Conservation (phyloP, 2,888 invertebrate genomes). For the Drosophila tripunctata region DNA sequence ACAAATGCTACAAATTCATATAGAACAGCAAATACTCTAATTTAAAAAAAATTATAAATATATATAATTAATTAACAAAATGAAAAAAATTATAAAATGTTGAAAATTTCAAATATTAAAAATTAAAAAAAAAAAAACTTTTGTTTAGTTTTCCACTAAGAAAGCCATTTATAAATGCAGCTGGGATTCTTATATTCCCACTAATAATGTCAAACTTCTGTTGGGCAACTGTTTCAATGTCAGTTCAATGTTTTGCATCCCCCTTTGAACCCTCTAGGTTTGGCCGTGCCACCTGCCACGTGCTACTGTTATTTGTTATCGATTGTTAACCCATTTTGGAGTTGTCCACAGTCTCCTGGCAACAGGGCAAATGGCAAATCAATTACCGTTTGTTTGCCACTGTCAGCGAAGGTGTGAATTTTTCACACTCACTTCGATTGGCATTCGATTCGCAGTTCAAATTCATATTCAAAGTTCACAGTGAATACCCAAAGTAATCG, state of each 20-base stretch:
- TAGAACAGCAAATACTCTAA: too few species aligned
- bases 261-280: not conserved
- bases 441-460: not conserved
- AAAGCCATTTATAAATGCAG: not conserved
- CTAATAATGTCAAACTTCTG: not conserved
- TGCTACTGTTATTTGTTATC: slow-evolving; percentile 58
- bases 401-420: slow-evolving; percentile 63
- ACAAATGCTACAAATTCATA: not conserved
- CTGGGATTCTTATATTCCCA: too few species aligned
- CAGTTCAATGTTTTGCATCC: not conserved
- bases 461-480: not conserved
- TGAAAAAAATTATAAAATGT: too few species aligned
- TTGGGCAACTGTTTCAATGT: slow-evolving; percentile 8
- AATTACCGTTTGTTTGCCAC: slow-evolving; percentile 57
- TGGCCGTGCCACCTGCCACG: slow-evolving; percentile 15
- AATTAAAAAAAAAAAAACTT: too few species aligned
- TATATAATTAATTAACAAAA: too few species aligned
- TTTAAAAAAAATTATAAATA: too few species aligned
- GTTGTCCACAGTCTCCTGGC: slow-evolving; percentile 61
- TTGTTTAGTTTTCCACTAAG: too few species aligned
- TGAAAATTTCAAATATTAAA: too few species aligned
- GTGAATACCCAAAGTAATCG: not conserved
- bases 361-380: slow-evolving; percentile 60
- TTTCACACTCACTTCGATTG: slow-evolving; percentile 49
- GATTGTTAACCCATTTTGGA: slow-evolving; percentile 59